phyloP scores from a whole-genome alignment of 2,113 vertebrate species.

The Cricetomys ansorgei region DNA sequence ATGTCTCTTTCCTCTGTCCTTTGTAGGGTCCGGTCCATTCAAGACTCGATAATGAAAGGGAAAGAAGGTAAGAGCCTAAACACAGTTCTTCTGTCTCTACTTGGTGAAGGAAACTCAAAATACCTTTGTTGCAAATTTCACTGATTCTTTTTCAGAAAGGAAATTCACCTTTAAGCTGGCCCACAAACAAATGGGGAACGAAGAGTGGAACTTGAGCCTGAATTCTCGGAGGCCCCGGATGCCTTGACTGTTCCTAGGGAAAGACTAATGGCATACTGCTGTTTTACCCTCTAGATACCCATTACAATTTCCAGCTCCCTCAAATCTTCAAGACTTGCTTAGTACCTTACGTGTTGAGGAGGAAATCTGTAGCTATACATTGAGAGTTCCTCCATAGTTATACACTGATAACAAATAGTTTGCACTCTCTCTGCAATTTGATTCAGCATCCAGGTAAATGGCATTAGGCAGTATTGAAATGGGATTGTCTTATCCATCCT shows the following conservation, averaged over 20 bases:
- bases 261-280: too few species aligned
- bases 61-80: background rate
- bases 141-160: background rate
- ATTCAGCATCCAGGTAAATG: background rate
- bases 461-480: background rate
- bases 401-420: background rate
- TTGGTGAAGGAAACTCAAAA: background rate
- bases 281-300: too few species aligned
- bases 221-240: background rate
- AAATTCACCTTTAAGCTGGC: background rate
- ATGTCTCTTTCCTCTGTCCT: background rate
- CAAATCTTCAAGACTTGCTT: background rate
- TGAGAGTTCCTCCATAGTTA: background rate
- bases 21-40: background rate
- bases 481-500: background rate
- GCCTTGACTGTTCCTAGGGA: background rate
- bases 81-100: background rate
- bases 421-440: too few species aligned
- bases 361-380: background rate
- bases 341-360: background rate
- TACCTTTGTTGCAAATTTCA: background rate
- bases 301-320: background rate
- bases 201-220: accelerated
- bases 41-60: background rate
- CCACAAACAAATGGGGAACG: background rate